phyloP scores from a whole-genome alignment of 2,797 vertebrate genomes.

The Tragopan temminckii region DNA sequence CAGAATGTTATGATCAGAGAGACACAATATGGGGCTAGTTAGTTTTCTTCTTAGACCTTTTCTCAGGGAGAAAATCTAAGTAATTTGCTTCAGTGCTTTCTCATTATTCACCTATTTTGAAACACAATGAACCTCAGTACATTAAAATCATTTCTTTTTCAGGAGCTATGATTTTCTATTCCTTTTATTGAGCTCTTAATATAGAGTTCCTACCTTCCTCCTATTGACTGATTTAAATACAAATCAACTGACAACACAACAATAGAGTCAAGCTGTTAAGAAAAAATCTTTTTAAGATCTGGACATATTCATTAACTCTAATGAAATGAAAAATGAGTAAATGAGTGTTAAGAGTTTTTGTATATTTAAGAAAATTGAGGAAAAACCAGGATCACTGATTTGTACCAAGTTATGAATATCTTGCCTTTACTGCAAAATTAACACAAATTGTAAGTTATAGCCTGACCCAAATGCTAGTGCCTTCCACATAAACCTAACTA shows the following conservation, averaged over 20 bases:
- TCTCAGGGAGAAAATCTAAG: not conserved
- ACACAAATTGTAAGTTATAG: fast-evolving
- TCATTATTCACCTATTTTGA: not conserved
- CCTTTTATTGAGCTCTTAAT: not conserved
- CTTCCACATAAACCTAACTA: not conserved
- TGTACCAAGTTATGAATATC: not conserved
- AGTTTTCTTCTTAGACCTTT: not conserved
- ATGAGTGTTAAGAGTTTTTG: not conserved
- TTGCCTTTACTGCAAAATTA: not conserved
- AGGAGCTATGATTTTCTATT: slow-evolving; percentile 8
- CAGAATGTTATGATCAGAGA: not conserved
- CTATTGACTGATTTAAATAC: not conserved
- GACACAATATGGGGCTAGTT: not conserved
- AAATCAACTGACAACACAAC: not conserved
- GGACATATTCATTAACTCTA: not conserved
- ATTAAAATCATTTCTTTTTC: not conserved
- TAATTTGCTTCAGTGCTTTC: not conserved
- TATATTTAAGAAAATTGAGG: not conserved
- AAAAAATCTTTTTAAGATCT: not conserved
- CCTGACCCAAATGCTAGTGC: not conserved
- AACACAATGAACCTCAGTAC: not conserved
- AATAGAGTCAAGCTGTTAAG: not conserved
- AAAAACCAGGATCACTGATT: not conserved
- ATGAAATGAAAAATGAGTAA: not conserved
- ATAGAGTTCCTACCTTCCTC: not conserved